Conservation (phyloP, 2,113 vertebrate genomes). For the Ciconia maguari region DNA sequence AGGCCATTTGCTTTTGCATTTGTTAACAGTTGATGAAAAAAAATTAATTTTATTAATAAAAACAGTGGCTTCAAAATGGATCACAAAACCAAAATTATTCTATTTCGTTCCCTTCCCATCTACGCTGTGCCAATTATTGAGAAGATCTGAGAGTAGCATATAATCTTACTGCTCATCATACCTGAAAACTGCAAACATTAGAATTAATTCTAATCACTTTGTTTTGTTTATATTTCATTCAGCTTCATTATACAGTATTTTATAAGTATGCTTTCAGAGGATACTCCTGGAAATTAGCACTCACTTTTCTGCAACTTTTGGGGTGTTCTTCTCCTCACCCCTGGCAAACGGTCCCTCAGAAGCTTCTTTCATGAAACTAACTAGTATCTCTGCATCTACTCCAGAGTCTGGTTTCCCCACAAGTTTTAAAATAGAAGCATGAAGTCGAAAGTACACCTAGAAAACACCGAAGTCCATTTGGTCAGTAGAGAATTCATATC, state of each 20-base stretch:
- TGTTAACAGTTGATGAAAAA: neutral
- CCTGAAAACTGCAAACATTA: neutral
- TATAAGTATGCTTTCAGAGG: neutral
- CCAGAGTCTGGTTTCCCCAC: slow-evolving; percentile 77
- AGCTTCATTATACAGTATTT: neutral
- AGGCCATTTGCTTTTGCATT: neutral
- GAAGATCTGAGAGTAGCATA: neutral
- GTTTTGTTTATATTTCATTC: neutral
- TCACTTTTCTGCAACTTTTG: slow-evolving; percentile 93
- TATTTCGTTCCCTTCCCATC: neutral
- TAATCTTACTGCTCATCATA: neutral
- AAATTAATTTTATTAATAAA: neutral
- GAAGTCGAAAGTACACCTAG: slow-evolving; percentile 92
- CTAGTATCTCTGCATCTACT: slow-evolving; percentile 85
- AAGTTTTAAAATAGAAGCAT: slow-evolving; percentile 94
- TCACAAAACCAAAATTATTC: neutral
- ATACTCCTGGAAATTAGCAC: slow-evolving; percentile 9
- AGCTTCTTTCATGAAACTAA: slow-evolving; percentile 89
- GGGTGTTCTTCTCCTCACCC: slow-evolving; percentile 95
- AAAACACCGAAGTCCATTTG: neutral
- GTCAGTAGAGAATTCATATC: neutral
- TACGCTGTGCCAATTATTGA: neutral
- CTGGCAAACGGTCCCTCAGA: slow-evolving; percentile 92
- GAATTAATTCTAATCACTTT: neutral
- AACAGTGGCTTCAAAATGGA: neutral